phyloP scores from a whole-genome alignment of 2,888 invertebrate genomes.

The Gymnoscelis rufifasciata region DNA sequence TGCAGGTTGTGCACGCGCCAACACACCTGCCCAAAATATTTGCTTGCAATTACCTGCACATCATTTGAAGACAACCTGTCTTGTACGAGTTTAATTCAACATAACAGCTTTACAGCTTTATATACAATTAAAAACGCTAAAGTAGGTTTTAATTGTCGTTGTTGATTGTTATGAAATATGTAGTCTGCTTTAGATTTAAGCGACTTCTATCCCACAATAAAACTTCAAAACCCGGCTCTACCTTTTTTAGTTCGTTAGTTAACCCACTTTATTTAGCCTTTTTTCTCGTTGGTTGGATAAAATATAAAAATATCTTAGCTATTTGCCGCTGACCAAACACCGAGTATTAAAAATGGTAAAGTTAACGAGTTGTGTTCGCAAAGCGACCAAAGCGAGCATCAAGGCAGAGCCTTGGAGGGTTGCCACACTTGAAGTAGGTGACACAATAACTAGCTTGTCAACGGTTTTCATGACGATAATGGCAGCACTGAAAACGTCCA shows the following conservation, averaged over 20 bases:
- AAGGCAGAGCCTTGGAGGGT: conserved; percentile 34
- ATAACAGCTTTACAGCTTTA: not conserved
- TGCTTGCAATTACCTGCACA: not conserved
- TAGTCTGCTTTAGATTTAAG: not conserved
- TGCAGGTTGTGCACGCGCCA: conserved; percentile 20
- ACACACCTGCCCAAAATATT: conserved; percentile 11
- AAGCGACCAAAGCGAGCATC: conserved; percentile 38
- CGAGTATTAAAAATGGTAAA: conserved; percentile 22
- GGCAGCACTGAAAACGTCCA: not conserved
- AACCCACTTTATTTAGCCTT: too few relatives aligned
- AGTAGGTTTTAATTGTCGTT: too few relatives aligned
- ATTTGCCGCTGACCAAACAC: conserved; percentile 16
- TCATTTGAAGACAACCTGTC: conserved; percentile 1
- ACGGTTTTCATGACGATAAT: conserved; percentile 6
- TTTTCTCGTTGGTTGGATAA: not conserved
- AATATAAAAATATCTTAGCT: conserved; percentile 6
- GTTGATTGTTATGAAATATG: not conserved
- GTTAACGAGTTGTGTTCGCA: conserved; percentile 29
- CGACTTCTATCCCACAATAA: not conserved
- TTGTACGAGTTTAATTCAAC: conserved; percentile 1
- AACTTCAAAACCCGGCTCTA: not conserved
- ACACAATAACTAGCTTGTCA: conserved; percentile 8
- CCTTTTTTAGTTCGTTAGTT: too few relatives aligned
- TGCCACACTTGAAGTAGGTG: conserved; percentile 20
- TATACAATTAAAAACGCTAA: too few relatives aligned